Base-by-base conservation (phyloP, 1,140 invertebrate species). In the Drosophila novamexicana region DNA sequence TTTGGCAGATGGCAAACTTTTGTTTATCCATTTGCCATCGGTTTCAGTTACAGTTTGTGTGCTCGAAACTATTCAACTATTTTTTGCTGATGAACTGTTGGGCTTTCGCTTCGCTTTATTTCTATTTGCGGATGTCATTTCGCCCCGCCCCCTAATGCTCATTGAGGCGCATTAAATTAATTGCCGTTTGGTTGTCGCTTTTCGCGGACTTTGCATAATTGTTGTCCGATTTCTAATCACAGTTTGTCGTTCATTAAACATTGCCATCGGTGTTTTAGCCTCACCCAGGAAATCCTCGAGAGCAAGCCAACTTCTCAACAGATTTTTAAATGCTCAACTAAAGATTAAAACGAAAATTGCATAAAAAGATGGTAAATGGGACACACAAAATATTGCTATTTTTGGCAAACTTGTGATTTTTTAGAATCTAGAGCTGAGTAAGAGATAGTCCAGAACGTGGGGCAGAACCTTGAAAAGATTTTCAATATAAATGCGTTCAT, bases 1-100 rank as follows among this genome's bases (percentile, higher is more conserved):
- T 88, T 88, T 88, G 80, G 73, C 77, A 80, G 67, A 77, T 70
- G 72, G 61, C 73, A 89, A 62, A 83, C 66, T 88, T 74, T 83
- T 88, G 68, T 79, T 82, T 86, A 65, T 72, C 50, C 65, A 69
- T 75, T 78, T 73, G 58, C 56, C 52, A 69, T 72, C 18, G 50
- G 45, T 81, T 67, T 72, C 39, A 63, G 58, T 71, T 73, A 72
- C 52, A 39, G 45, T 75, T 72, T 73, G 49, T 61, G 12, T 75
- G 49, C 63, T 65, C 42, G 42, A 75, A 77, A 84, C 80, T 79
- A 74, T 79, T 79, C 76, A 70, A 77, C 75, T 68, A 72, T 76
- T 76, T 79, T 56, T 42, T 52, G 63, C 72, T 86, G 82, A 86
- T 86, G 82, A 82, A 86, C 82, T 82, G 79, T 52, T 57, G 32